These are phyloP conservation scores for Blomia tropicalis DNA, from an alignment of 2,888 invertebrate species.

Conservation along the genomic window DNA sequence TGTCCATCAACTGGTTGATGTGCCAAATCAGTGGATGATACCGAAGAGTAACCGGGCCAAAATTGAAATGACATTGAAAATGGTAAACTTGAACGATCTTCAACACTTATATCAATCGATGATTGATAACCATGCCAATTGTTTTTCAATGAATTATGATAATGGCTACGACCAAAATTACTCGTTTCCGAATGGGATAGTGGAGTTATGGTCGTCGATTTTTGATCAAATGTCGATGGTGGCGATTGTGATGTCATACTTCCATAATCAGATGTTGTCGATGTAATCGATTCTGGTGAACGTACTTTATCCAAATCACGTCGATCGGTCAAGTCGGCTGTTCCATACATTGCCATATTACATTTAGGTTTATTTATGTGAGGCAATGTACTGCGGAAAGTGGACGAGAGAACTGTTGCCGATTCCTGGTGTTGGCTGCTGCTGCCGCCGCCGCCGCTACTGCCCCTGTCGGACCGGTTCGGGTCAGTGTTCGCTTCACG, in stretches of 20 bases:
- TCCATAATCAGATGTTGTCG: constrained; percentile 25
- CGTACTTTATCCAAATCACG: constrained; percentile 21
- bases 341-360: neutral
- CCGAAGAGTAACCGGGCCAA: constrained; percentile 12
- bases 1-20: neutral
- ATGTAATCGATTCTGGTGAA: constrained; percentile 23
- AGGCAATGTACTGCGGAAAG: constrained; percentile 3
- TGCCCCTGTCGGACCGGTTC: neutral
- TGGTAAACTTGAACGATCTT: neutral
- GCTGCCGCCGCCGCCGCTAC: neutral
- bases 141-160: neutral
- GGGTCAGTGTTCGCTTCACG: neutral
- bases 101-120: neutral
- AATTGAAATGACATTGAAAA: neutral
- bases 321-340: constrained; percentile 1
- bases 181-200: neutral
- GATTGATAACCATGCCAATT: neutral
- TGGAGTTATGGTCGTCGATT: constrained; percentile 41
- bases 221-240: constrained; percentile 33
- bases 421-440: neutral
- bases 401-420: neutral
- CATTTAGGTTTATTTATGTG: neutral
- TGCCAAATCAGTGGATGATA: neutral
- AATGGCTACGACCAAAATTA: neutral
- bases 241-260: constrained; percentile 25